Evolutionary conservation across 2,888 invertebrate genomes (phyloP).

Genomic region (Synergus japonicus): DNA sequence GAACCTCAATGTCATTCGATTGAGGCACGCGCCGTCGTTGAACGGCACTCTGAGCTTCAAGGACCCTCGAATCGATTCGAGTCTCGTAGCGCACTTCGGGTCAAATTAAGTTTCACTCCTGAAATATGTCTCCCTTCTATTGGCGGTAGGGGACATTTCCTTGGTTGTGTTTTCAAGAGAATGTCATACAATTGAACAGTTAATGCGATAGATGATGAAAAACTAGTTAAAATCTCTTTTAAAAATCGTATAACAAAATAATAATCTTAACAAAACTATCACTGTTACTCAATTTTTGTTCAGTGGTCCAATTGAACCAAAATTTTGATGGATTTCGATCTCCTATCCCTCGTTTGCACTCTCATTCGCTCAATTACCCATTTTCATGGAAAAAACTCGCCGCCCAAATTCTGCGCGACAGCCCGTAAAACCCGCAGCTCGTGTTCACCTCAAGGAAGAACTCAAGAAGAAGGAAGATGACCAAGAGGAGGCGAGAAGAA

Average conservation of each 20-base stretch:
- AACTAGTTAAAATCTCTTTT: neutral
- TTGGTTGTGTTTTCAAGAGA: conserved; percentile 9
- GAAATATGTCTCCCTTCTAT: conserved; percentile 63
- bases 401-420: conserved; percentile 74
- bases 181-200: conserved; percentile 11
- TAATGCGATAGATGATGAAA: conserved; percentile 1
- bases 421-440: conserved; percentile 72
- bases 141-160: neutral
- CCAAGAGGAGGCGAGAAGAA: conserved; percentile 46
- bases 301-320: neutral
- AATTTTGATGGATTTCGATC: neutral
- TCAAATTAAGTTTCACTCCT: conserved; percentile 74
- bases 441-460: conserved; percentile 64
- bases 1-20: conserved; percentile 62
- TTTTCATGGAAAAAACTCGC: conserved; percentile 68
- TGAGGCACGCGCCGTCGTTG: conserved; percentile 66
- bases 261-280: too few species aligned
- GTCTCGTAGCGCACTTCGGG: conserved; percentile 72
- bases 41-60: conserved; percentile 56
- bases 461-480: conserved; percentile 45
- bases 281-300: too few species aligned
- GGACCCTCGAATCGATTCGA: conserved; percentile 73
- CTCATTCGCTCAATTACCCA: conserved; percentile 73
- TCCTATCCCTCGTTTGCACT: conserved; percentile 61
- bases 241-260: too few species aligned